Conservation (phyloP, 2,113 vertebrate species). For the Ciconia stormi region DNA sequence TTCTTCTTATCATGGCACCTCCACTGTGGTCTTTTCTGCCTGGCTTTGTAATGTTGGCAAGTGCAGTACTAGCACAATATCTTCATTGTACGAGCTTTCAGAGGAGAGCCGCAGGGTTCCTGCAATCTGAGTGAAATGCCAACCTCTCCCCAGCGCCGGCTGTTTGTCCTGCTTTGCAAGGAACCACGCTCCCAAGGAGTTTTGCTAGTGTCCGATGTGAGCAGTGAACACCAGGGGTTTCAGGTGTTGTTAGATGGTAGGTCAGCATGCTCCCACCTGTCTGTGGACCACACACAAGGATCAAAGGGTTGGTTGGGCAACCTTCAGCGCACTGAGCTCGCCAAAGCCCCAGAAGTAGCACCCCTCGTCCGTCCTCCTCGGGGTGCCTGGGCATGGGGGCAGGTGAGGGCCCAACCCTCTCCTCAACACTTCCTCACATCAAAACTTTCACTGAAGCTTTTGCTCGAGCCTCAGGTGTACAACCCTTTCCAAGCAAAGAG, state of each 20-base stretch:
- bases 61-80: background rate
- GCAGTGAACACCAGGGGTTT: background rate
- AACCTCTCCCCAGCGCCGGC: rapidly evolving
- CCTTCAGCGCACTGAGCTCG: background rate
- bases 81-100: background rate
- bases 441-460: background rate
- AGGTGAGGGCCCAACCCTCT: background rate
- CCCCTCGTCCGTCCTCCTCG: rapidly evolving
- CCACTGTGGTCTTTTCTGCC: background rate
- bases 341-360: background rate
- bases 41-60: background rate
- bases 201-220: background rate
- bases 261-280: background rate
- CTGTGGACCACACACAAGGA: background rate
- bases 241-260: background rate
- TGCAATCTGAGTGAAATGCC: background rate
- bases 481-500: background rate
- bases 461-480: background rate
- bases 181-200: background rate
- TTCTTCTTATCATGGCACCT: background rate
- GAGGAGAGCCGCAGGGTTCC: background rate
- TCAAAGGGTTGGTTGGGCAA: background rate
- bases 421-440: background rate
- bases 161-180: background rate
- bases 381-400: background rate